Percentiles rank a stretch among this genome's conserved stretches.
These are phyloP conservation scores for Galago senegalensis DNA, from an alignment of 2,797 vertebrate species.

Conservation along the genomic window DNA sequence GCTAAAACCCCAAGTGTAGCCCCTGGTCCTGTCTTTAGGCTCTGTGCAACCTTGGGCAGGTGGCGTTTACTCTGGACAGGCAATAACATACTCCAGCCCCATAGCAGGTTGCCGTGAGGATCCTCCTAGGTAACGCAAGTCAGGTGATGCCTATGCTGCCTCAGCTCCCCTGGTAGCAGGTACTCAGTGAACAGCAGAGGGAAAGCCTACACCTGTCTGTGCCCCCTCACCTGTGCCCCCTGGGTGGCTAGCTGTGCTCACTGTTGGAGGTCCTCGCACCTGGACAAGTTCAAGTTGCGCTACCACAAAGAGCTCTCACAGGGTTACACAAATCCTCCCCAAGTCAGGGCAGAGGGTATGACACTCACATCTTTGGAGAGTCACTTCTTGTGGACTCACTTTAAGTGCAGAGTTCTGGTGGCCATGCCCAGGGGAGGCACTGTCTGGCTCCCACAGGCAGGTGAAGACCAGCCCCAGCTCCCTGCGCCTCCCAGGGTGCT, in stretches of 20 bases:
- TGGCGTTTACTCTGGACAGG: background rate
- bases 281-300: background rate
- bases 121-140: too few species aligned
- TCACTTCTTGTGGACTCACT: background rate
- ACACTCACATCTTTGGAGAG: rapidly evolving
- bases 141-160: background rate
- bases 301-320: background rate
- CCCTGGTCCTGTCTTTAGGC: background rate
- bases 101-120: background rate
- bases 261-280: rapidly evolving
- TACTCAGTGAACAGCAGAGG: too few species aligned
- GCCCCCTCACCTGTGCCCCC: rapidly evolving
- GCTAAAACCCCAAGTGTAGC: rapidly evolving
- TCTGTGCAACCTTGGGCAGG: background rate
- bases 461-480: background rate
- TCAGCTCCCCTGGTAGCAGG: rapidly evolving
- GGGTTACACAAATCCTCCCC: background rate
- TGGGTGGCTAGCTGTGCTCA: background rate
- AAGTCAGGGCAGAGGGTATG: background rate
- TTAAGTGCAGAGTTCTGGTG: background rate
- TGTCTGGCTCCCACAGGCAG: background rate
- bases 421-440: background rate
- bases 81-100: too few species aligned
- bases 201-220: background rate
- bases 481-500: background rate